Conservation (phyloP, 1,140 invertebrate genomes). For the Parasteatoda tepidariorum region DNA sequence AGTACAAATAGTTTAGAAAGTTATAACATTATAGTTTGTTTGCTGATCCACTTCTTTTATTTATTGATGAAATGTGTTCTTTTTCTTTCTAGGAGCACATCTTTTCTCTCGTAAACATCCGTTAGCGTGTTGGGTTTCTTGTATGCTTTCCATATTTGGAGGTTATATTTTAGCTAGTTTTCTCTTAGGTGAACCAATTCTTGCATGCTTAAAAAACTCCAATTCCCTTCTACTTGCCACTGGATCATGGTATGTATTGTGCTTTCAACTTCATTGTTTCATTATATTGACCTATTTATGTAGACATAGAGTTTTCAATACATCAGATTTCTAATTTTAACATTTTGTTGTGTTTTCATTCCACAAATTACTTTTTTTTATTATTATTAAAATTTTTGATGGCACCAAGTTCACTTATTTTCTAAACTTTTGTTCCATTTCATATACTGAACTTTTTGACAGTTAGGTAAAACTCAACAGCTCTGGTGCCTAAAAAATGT, state of each 20-base stretch:
- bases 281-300: neutral
- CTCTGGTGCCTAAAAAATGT: too few species aligned
- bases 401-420: too few species aligned
- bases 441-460: too few species aligned
- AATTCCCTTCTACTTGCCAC: constrained; percentile 91
- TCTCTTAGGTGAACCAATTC: constrained; percentile 92
- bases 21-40: too few species aligned
- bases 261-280: neutral
- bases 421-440: too few species aligned
- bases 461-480: too few species aligned
- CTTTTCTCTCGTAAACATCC: constrained; percentile 97
- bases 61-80: neutral
- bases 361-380: too few species aligned
- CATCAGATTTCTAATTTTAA: neutral
- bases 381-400: too few species aligned
- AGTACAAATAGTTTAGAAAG: too few species aligned
- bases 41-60: neutral
- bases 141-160: constrained; percentile 98
- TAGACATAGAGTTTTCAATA: neutral
- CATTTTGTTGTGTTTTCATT: neutral
- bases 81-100: constrained; percentile 78
- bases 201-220: constrained; percentile 94
- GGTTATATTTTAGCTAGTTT: constrained; percentile 95
- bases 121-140: constrained; percentile 95
- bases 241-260: constrained; percentile 82